Evolutionary conservation across 2,113 vertebrate species (phyloP).

Genomic region (Rhagologus leucostigma): DNA sequence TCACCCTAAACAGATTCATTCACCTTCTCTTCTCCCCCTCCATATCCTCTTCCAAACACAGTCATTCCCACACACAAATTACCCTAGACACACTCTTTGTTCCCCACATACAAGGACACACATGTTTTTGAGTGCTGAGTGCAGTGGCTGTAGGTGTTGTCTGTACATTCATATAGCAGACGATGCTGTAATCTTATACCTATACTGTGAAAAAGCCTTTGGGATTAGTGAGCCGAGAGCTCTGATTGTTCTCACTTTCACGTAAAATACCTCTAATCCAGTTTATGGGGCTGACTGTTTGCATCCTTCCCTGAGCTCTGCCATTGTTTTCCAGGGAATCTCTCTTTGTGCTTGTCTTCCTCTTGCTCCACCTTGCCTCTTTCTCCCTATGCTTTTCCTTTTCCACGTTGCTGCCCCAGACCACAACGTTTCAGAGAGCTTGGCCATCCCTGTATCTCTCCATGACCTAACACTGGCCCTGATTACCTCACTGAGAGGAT

Average conservation of each 20-base stretch:
- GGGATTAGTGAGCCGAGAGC: constrained; percentile 12
- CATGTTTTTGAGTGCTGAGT: not conserved
- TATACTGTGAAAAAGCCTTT: constrained; percentile 1
- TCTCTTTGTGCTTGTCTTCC: not conserved
- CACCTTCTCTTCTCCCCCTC: not conserved
- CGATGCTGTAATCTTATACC: constrained; percentile 14
- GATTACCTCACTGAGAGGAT: not conserved
- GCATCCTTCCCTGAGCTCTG: not conserved
- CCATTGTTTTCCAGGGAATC: not conserved
- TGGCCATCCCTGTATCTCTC: not conserved
- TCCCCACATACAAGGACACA: not conserved
- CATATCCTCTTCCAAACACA: not conserved
- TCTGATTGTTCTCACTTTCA: constrained; percentile 21
- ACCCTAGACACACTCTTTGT: not conserved
- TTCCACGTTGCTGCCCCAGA: not conserved
- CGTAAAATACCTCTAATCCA: not conserved
- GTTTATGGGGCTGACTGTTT: not conserved
- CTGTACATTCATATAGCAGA: not conserved
- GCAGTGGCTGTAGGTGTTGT: not conserved
- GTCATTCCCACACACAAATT: not conserved
- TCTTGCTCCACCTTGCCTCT: not conserved
- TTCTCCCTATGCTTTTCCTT: not conserved
- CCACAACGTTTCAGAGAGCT: not conserved
- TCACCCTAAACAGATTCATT: constrained; percentile 29
- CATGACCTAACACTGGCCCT: not conserved